Evolutionary conservation across 2,888 invertebrate species (phyloP), one percentile per base, ranked within the genome.

Genomic region (Epirrhoe alternata): DNA sequence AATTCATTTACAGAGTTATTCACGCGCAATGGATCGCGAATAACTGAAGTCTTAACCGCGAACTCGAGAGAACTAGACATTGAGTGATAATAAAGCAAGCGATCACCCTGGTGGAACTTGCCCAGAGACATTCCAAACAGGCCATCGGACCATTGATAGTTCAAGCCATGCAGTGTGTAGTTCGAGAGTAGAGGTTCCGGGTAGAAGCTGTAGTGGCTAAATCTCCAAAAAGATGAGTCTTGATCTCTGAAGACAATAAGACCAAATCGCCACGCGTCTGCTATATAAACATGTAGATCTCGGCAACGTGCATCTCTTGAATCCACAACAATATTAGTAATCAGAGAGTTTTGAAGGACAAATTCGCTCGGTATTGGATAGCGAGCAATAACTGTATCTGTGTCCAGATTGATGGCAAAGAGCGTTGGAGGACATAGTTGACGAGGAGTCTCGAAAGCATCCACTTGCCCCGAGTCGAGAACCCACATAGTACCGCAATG

Each of bases 41-140:
- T 86, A 0, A 96, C 92, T 0, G 96, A 95, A 0, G 96, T 95
- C 63, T 94, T 94, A 0, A 97, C 96, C 51, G 95, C 94, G 83
- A 97, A 97, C 85, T 97, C 97, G 49, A 96, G 90, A 72, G 95
- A 96, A 81, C 97, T 96, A 0, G 97, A 96, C 96, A 97, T 96
- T 0, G 97, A 95, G 83, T 97, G 97, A 80, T 97, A 97, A 81
- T 95, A 97, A 1, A 97, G 81, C 0, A 95, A 94, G 51, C 96
- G 94, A 73, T 97, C 96, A 12, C 94, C 88, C 10, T 88, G 83
- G 6, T 89, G 82, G 73, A 88, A 89, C 68, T 95, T 95, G 31
- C 96, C 95, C 59, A 97, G 83, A 0, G 97, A 95, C 86, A 97
- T 92, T 0, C 97, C 97, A 76, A 97, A 97, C 5, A 97, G 88